A percentile compares a stretch with the other conserved stretches of the same genome.
phyloP scores from a whole-genome alignment of 2,888 invertebrate genomes.

The Cyrtodaria siliqua region DNA sequence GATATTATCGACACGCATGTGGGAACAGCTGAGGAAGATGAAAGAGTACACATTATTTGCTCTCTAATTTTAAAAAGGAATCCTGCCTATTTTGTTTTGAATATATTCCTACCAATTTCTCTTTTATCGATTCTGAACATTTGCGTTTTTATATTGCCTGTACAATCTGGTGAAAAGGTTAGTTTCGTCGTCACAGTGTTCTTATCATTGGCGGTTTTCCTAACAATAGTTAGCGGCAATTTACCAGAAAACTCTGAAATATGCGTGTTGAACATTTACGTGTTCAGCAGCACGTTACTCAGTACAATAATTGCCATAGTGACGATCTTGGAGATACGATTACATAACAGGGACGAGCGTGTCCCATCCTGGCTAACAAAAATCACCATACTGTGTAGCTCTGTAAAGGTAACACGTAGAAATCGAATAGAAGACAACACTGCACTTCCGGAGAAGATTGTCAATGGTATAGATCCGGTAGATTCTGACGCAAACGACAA shows the following conservation, averaged over 20 bases:
- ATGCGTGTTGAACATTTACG: slow-evolving; percentile 47
- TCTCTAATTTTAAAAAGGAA: slow-evolving; percentile 45
- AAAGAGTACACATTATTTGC: slow-evolving; percentile 34
- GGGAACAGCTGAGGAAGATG: slow-evolving; percentile 1
- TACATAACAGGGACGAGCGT: background rate
- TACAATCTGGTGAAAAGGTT: slow-evolving; percentile 62
- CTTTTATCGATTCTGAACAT: slow-evolving; percentile 53
- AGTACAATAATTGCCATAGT: slow-evolving; percentile 50
- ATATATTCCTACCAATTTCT: slow-evolving; percentile 54
- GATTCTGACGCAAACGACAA: background rate
- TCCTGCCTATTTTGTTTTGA: slow-evolving; percentile 51
- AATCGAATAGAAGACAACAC: background rate
- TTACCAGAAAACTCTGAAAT: slow-evolving; percentile 59
- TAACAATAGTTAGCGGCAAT: slow-evolving; percentile 57
- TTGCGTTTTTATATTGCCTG: slow-evolving; percentile 58
- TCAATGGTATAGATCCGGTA: background rate
- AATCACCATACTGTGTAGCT: slow-evolving; percentile 12
- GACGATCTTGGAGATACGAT: too few relatives aligned
- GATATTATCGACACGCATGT: slow-evolving; percentile 28
- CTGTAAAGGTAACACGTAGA: background rate
- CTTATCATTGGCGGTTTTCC: slow-evolving; percentile 59
- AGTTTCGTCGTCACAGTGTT: slow-evolving; percentile 62
- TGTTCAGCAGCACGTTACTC: slow-evolving; percentile 42
- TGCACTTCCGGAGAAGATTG: background rate
- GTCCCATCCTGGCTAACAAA: slow-evolving; percentile 18